Conservation (phyloP, 2,888 invertebrate genomes). For the Drosophila silvestris region DNA sequence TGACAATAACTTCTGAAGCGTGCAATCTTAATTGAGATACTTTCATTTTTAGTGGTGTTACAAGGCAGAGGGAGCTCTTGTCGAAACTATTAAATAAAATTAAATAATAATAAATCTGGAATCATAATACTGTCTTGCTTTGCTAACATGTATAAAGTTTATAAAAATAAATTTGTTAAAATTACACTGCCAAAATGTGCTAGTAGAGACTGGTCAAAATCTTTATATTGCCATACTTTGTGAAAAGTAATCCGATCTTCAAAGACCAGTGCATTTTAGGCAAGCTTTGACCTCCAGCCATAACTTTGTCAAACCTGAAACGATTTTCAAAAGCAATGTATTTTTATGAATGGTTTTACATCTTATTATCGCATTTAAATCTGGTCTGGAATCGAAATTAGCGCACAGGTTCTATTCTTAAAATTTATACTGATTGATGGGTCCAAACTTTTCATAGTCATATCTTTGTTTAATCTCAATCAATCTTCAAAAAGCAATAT, state of each 20-base stretch:
- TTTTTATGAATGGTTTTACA: too few species aligned
- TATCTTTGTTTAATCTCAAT: not conserved
- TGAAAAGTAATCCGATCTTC: not conserved
- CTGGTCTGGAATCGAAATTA: too few species aligned
- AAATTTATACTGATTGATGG: not conserved
- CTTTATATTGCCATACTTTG: not conserved
- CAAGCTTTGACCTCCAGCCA: not conserved
- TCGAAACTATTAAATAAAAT: not conserved
- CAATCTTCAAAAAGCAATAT: too few species aligned
- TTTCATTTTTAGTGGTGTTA: not conserved
- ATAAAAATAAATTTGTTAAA: not conserved
- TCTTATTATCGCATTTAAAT: too few species aligned
- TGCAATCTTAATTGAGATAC: not conserved
- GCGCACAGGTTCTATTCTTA: not conserved
- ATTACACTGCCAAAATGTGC: not conserved
- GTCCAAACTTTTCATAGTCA: not conserved
- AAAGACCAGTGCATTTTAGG: not conserved
- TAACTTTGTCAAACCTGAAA: too few species aligned
- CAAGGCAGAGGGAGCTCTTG: too few species aligned
- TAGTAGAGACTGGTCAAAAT: not conserved
- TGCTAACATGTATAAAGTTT: not conserved
- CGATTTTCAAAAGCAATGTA: too few species aligned
- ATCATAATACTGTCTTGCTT: not conserved
- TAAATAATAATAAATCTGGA: not conserved
- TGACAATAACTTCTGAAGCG: not conserved